phyloP scores from a whole-genome alignment of 2,113 vertebrate genomes.

The Uria lomvia region DNA sequence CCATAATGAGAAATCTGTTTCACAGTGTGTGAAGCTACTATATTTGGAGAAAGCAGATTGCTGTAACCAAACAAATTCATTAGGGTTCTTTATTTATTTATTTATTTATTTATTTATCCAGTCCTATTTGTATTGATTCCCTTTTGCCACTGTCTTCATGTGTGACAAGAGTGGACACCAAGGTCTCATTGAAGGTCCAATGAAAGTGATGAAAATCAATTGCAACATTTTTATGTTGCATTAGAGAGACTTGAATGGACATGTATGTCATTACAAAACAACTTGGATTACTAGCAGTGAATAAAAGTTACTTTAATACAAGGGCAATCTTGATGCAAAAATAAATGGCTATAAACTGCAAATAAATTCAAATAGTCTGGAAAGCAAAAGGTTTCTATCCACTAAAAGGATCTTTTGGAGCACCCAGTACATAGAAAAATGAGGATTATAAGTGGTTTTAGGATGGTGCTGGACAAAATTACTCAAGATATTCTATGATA shows the following conservation, averaged over 20 bases:
- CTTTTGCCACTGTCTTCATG: background rate
- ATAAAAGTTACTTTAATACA: background rate
- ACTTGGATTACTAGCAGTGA: background rate
- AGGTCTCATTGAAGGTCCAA: background rate
- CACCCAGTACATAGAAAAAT: background rate
- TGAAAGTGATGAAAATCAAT: background rate
- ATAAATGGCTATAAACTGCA: background rate
- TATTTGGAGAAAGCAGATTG: background rate
- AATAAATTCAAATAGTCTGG: background rate
- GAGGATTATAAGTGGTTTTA: background rate
- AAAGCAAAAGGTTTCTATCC: background rate
- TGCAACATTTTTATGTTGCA: background rate
- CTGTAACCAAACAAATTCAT: background rate
- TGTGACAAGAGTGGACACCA: background rate
- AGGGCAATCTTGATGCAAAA: background rate
- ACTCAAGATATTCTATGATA: background rate
- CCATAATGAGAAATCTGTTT: background rate
- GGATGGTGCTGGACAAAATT: background rate
- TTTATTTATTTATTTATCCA: background rate
- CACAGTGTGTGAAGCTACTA: background rate
- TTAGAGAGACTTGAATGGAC: background rate
- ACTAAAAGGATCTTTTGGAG: background rate
- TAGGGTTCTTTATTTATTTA: background rate
- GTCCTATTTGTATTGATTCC: background rate
- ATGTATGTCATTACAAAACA: background rate